Base-by-base conservation (phyloP, 2,113 vertebrate genomes). In the Delphinapterus leucas region DNA sequence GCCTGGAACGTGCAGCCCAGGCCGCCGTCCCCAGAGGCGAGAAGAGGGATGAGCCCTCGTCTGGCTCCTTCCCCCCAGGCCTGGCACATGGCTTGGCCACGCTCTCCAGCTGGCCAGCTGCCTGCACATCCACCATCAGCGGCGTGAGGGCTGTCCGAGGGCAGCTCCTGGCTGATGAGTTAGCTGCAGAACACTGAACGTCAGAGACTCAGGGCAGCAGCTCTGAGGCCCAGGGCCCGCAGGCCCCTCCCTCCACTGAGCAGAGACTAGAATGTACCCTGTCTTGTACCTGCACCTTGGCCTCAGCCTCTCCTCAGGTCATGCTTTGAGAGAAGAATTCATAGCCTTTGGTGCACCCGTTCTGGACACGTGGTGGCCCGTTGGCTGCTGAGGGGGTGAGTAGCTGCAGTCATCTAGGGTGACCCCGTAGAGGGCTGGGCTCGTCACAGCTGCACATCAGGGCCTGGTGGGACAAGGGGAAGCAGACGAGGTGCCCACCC, bases 311-410 rank as follows among this genome's bases (percentile, higher is more conserved):
- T 36, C 49, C 33, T 61, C 10, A 8, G 68, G 68, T 70, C 55
- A 3, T 11, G 0, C 3, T 0, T 0, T 41, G 85, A 88, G 88
- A 85, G 49, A 38, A 20, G 31, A 2, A 0, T 2, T 20, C 85
- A 31, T n/a, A n/a, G 41, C 60, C 65, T 60, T 38, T 8, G 49
- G n/a, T 1, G 0, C 6, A 11, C 10, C 0, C 1, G 0, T 31
- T 41, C 28, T 21, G 67, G 81, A 7, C 1, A 0, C 38, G 4
- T 0, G 23, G 2, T 1, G 61, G 33, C 81, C 79, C 36, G 12
- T 4, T 14, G 70, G n/a, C 53, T 14, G n/a, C 31, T 14, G 12
- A 8, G 80, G 5, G 11, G n/a, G 31, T 8, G 23, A 28, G 31
- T 3, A 15, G 33, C 53, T 11, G 8, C 11, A 8, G 13, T 20